phyloP scores from a whole-genome alignment of 2,888 invertebrate genomes.

The Coenonympha glycerion region DNA sequence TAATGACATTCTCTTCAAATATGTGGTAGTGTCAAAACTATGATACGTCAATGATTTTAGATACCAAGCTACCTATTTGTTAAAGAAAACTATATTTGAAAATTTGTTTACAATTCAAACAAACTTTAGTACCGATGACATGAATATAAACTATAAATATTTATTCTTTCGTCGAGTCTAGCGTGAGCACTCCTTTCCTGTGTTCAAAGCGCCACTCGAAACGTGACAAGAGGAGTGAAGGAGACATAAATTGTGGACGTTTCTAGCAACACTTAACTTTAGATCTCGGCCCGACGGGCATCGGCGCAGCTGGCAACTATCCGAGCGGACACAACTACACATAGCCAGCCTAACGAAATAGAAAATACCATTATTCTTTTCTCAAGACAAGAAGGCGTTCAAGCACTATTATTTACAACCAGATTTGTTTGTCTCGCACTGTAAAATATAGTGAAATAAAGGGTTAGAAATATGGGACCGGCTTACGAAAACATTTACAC shows the following conservation, averaged over 20 bases:
- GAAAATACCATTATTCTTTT: constrained; percentile 73
- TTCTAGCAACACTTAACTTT: constrained; percentile 50
- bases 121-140: constrained; percentile 6
- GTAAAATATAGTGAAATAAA: constrained; percentile 38
- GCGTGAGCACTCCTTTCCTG: constrained; percentile 26
- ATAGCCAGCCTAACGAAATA: constrained; percentile 69
- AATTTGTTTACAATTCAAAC: not conserved
- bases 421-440: constrained; percentile 59
- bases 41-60: not conserved
- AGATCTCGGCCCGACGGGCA: constrained; percentile 47
- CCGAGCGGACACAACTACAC: constrained; percentile 65
- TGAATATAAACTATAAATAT: constrained; percentile 24
- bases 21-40: too few species aligned
- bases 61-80: not conserved
- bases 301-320: constrained; percentile 66
- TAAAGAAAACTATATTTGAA: not conserved
- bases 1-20: not conserved
- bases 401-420: constrained; percentile 69
- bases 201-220: constrained; percentile 24
- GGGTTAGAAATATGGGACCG: not conserved
- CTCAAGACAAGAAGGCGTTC: constrained; percentile 70
- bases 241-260: constrained; percentile 40
- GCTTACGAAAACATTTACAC: not conserved
- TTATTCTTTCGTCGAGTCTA: constrained; percentile 19
- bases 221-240: constrained; percentile 28